Conservation (phyloP, 2,113 vertebrate species). For the Herpailurus yagouaroundi region DNA sequence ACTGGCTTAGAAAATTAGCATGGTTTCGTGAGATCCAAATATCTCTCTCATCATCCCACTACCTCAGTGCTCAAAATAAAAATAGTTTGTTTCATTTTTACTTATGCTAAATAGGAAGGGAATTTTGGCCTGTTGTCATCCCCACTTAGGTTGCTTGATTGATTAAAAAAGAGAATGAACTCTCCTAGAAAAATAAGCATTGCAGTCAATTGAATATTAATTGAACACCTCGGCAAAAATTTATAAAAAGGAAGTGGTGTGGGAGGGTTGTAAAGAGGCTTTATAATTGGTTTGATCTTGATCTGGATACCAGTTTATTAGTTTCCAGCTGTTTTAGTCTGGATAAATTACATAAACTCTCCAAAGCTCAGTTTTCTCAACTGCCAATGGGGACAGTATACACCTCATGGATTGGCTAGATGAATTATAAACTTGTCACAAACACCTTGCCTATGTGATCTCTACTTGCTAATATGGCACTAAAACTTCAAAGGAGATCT, state of each 20-base stretch:
- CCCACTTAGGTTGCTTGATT: neutral
- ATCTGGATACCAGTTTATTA: neutral
- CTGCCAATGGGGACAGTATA: neutral
- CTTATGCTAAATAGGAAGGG: neutral
- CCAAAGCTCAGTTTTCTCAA: neutral
- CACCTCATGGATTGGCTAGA: neutral
- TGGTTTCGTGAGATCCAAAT: neutral
- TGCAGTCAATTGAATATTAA: neutral
- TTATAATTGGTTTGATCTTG: neutral
- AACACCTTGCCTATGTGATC: neutral
- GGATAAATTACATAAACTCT: neutral
- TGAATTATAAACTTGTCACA: neutral
- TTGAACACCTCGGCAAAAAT: neutral
- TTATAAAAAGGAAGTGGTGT: neutral
- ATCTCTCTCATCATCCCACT: neutral
- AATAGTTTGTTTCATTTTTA: neutral
- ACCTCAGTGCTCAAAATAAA: neutral
- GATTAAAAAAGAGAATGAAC: neutral
- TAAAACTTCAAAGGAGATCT: neutral
- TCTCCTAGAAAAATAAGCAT: conserved; percentile 29
- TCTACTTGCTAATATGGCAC: neutral
- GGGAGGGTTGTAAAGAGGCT: neutral
- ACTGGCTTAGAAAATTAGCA: neutral
- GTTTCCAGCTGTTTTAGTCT: neutral
- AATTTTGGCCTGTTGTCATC: neutral